Base-by-base conservation (phyloP, 2,797 vertebrate genomes). In the Gadopsis bispinosus region DNA sequence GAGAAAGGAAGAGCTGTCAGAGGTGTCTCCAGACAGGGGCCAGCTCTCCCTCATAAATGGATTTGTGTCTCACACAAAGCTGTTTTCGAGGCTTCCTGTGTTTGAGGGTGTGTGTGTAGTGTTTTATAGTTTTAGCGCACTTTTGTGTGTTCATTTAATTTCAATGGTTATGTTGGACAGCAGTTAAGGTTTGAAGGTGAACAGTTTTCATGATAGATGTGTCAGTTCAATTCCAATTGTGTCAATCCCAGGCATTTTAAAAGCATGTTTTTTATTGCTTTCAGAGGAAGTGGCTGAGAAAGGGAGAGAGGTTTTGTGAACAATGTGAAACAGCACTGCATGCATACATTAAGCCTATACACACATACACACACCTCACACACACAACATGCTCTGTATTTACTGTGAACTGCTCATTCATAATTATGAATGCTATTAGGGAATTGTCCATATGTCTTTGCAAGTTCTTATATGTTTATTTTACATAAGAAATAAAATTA, bases 281-380 rank as follows among this genome's bases (percentile, higher is more conserved):
- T 51, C 72, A 86, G 81, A 93, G 89, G 88, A 91, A 92, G 84
- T 89, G 85, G 86, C 77, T 77, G 73, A 77, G 76, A 80, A 76
- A 81, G 70, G 35, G 72, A 90, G 58, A 82, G 85, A 83, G 68
- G 79, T 87, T 89, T 90, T 94, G 91, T 95, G 93, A 95, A 93
- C 91, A 94, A 95, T 94, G 82, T 90, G 87, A 94, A 95, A 94
- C 94, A 95, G 92, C 70, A 65, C 83, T 53, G 47, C 45, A 72
- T 79, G 69, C 68, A 82, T 69, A 26, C 26, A 26, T 1, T 26
- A 69, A 51, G 67, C 20, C 62, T 63, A 50, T 35, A 70, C 75
- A 77, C 79, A 65, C 8, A 4, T 75, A 77, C 62, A 54, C 80
- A 62, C 19, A 64, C 56, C 10, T 4, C 39, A 55, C 26, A 59